These are phyloP conservation scores for Calameuta pallipes DNA, from an alignment of 2,888 invertebrate species.

Conservation along the genomic window DNA sequence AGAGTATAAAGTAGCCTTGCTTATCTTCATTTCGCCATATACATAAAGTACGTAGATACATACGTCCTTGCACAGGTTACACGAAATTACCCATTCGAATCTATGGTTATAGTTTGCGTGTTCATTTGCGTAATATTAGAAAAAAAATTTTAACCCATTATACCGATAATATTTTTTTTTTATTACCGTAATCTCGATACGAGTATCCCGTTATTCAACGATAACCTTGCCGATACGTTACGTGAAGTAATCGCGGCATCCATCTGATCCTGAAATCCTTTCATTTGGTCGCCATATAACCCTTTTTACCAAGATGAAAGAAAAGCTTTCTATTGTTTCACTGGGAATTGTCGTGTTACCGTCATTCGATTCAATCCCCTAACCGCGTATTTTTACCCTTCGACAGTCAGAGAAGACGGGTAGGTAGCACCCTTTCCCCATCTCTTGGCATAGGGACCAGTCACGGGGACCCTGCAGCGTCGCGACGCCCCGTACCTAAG, in stretches of 20 bases:
- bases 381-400: neutral
- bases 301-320: neutral
- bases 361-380: neutral
- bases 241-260: neutral
- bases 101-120: neutral
- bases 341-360: neutral
- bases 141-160: neutral
- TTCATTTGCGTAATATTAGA: neutral
- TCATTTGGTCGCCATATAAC: neutral
- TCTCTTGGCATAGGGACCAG: neutral
- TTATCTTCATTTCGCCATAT: neutral
- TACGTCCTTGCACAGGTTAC: neutral
- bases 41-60: neutral
- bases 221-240: neutral
- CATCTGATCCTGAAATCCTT: neutral
- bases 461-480: neutral
- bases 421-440: neutral
- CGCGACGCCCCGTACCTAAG: conserved; percentile 26
- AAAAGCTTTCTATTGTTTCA: neutral
- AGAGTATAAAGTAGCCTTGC: conserved; percentile 12
- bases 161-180: neutral
- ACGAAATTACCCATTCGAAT: neutral
- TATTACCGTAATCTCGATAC: neutral
- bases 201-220: neutral
- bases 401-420: neutral